phyloP scores from a whole-genome alignment of 1,140 invertebrate genomes.

The Drosophila obscura region DNA sequence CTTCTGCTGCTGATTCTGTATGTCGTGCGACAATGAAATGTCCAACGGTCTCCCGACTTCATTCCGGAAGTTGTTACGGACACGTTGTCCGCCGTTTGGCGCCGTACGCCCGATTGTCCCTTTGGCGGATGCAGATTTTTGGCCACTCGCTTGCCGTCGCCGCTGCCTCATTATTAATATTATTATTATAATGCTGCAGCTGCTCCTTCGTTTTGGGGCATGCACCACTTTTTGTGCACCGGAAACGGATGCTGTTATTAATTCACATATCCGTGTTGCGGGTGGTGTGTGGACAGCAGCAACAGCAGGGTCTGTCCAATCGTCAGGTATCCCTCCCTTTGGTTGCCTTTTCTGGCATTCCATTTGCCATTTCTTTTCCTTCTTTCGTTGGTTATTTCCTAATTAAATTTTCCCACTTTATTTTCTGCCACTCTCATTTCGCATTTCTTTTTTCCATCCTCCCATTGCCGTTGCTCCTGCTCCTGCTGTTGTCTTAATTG shows the following conservation, averaged over 20 bases:
- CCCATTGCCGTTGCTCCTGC: slow-evolving; percentile 22
- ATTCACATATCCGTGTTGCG: slow-evolving; percentile 66
- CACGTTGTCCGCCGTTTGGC: slow-evolving; percentile 57
- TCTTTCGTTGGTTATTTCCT: slow-evolving; percentile 36
- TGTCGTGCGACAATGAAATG: slow-evolving; percentile 35
- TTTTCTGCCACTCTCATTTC: slow-evolving; percentile 47
- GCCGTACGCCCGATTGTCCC: slow-evolving; percentile 46
- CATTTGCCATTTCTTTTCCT: neutral
- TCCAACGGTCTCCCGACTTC: slow-evolving; percentile 18
- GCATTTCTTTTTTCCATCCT: neutral
- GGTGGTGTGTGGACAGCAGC: slow-evolving; percentile 2
- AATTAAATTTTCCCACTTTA: slow-evolving; percentile 80
- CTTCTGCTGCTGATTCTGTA: too few relatives aligned
- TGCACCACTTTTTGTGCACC: slow-evolving; percentile 55
- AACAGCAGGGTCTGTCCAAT: neutral
- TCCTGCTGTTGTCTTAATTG: slow-evolving; percentile 62
- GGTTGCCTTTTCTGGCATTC: neutral
- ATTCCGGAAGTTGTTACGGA: slow-evolving; percentile 73
- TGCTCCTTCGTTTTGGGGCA: neutral
- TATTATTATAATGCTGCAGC: slow-evolving; percentile 51
- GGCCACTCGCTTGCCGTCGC: slow-evolving; percentile 12
- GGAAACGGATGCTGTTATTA: slow-evolving; percentile 79
- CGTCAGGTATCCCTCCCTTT: slow-evolving; percentile 40
- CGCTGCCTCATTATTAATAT: slow-evolving; percentile 57
- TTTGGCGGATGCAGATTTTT: slow-evolving; percentile 28